Conservation (phyloP, 2,797 vertebrate genomes). For the Macroramphosus scolopax region DNA sequence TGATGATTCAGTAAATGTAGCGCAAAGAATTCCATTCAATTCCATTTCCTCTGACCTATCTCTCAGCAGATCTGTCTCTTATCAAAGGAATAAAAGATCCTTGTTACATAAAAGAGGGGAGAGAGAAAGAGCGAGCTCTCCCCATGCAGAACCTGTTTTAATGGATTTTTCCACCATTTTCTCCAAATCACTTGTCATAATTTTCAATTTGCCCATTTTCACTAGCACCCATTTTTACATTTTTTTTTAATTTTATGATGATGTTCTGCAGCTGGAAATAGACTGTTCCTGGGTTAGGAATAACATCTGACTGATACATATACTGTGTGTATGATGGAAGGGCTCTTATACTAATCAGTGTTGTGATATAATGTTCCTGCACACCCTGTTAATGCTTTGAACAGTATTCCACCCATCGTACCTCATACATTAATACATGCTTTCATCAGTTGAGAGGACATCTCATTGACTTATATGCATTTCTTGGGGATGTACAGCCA, state of each 20-base stretch:
- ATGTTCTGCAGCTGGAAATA: constrained; percentile 40
- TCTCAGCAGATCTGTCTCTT: constrained; percentile 63
- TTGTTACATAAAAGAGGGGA: constrained; percentile 59
- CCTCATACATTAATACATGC: constrained; percentile 4
- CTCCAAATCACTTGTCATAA: constrained; percentile 54
- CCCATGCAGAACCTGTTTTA: constrained; percentile 55
- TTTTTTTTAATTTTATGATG: constrained; percentile 43
- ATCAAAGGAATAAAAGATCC: constrained; percentile 66
- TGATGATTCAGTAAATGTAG: constrained; percentile 81
- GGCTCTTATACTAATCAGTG: constrained; percentile 46
- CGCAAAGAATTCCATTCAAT: constrained; percentile 72
- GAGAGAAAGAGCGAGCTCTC: constrained; percentile 21
- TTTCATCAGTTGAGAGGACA: too few relatives aligned
- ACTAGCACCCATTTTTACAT: constrained; percentile 13
- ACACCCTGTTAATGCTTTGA: constrained; percentile 46
- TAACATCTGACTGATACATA: constrained; percentile 48
- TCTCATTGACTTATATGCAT: too few relatives aligned
- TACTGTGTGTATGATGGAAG: constrained; percentile 1
- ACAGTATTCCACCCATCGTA: constrained; percentile 55
- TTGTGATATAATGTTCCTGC: constrained; percentile 47
- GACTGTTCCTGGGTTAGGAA: constrained; percentile 23
- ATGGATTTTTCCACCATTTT: constrained; percentile 48
- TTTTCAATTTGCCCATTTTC: constrained; percentile 68
- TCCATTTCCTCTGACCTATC: constrained; percentile 73
- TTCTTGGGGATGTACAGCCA: too few relatives aligned